Base-by-base conservation (phyloP, 2,797 vertebrate genomes). In the Anguilla anguilla region DNA sequence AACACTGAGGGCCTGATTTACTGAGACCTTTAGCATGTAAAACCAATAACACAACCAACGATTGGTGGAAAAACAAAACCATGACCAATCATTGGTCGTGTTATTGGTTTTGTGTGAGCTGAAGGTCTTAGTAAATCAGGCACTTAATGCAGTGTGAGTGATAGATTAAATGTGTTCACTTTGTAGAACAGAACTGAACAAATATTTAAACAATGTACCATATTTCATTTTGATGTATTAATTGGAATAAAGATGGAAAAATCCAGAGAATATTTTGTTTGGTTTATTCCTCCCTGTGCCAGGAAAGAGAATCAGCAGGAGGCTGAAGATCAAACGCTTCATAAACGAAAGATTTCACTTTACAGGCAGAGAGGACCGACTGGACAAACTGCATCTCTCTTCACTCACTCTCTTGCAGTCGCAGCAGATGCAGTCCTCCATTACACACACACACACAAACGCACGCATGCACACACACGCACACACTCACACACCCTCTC, bases 141-240 rank as follows among this genome's bases (percentile, higher is more conserved):
- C 51, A 0, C 74, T 31, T 90, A 90, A 88, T 89, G 88, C 91
- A 86, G 57, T 91, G 89, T 92, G 91, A 90, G 88, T 86, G 87
- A 86, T 61, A 91, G 57, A 91, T 39, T 91, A 87, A 92, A 90
- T 92, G 91, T 93, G 91, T 92, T 91, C 91, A 85, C n/a, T 88
- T 91, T 93, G 91, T 93, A 92, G 82, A 77, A 91, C 53, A 85
- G 31, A 86, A 81, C 69, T n/a, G 28, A 87, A 85, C n/a, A 74
- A 92, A 82, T 82, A 83, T 86, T 89, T 90, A 82, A 91, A 89
- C 90, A 90, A 91, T 93, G 90, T 93, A 79, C 74, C 57, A 92
- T 88, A 91, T 89, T 89, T 93, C 91, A 91, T 89, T 91, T 93
- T 89, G 91, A 92, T 89, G 61, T 91, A 93, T 88, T 89, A 89